Evolutionary conservation across 2,797 vertebrate genomes (phyloP), one percentile per base, ranked within the genome.

Genomic region (Sorex maritimensis): DNA sequence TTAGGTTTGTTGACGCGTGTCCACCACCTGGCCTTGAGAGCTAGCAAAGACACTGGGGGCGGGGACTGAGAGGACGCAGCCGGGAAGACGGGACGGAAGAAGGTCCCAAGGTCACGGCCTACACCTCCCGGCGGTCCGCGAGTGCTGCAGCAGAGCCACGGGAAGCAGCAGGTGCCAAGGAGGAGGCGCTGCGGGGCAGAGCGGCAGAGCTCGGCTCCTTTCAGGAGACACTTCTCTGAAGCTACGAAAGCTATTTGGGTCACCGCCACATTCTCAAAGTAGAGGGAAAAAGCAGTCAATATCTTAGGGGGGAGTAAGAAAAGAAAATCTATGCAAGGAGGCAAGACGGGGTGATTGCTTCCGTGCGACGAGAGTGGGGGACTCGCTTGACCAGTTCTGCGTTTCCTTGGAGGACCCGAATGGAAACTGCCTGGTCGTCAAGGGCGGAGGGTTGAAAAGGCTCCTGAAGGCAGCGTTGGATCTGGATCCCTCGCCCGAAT

Each of bases 1-100:
- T 94, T 94, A 71, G 67, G 73, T 92, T 90, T 94, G 80, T 77
- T 73, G 55, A 74, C 58, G 26, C 19, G 41, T 67, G 41, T 73
- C 38, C 0, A 9, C 52, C 65, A 85, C 81, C 88, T 73, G 78
- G 52, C 86, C 49, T 4, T 52, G 73, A 77, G 68, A 69, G 86
- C 77, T 83, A 72, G 73, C 52, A 65, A 55, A 77, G 19, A 21
- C 19, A 44, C 38, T 63, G 55, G 19, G 17, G 8, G 38, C 3
- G 0, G 11, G 0, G 5, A 3, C 21, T 0, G 11, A 14, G 17
- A 52, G 14, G 75, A 8, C 38, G 75, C 63, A 85, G 90, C 34
- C 46, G 52, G 78, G 74, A 14, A 73, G 67, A 15, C 78, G 41
- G 19, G n/a, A 24, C 11, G 68, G n/a, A n/a, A n/a, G n/a, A 79